Base-by-base conservation (phyloP, 2,888 invertebrate species). In the Lumbricus terrestris region DNA sequence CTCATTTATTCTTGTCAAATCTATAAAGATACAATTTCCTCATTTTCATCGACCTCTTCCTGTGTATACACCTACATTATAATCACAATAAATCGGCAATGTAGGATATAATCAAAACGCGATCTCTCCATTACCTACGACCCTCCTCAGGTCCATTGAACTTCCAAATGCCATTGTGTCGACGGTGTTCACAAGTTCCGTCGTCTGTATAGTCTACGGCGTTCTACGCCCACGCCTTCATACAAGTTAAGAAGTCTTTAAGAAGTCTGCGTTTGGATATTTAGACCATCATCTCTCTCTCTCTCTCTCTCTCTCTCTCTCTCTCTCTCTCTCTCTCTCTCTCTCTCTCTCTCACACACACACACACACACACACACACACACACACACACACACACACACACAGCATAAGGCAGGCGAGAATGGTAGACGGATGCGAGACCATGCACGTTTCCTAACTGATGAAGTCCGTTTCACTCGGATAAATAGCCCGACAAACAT, bases 1-100 rank as follows among this genome's bases (percentile, higher is more conserved):
- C 69, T 69, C 69, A 69, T 69, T 69, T 0, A 6, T 16, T 69
- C 69, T 69, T 69, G n/a, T 69, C 8, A 69, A n/a, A n/a, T n/a
- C 69, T 69, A 69, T 69, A 69, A 69, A 69, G 69, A 69, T n/a
- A 69, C 69, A 69, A 69, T 69, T 69, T 69, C 69, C 69, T 69
- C 69, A 11, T 69, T 69, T 29, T 69, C 69, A 6, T 69, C 29
- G n/a, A n/a, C 69, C n/a, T 69, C 69, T n/a, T 69, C 69, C 69
- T 69, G n/a, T n/a, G n/a, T n/a, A 69, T 69, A 42, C 2, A 16
- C 4, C 8, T n/a, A n/a, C n/a, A n/a, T n/a, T n/a, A n/a, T n/a
- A n/a, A n/a, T n/a, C n/a, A n/a, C n/a, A 69, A 69, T 69, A 29
- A 29, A 47, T 47, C 69, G 69, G 6, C n/a, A n/a, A n/a, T 0